Evolutionary conservation across 2,113 vertebrate genomes (phyloP), one percentile per base, ranked within the genome.

Genomic region (Rostratula benghalensis): DNA sequence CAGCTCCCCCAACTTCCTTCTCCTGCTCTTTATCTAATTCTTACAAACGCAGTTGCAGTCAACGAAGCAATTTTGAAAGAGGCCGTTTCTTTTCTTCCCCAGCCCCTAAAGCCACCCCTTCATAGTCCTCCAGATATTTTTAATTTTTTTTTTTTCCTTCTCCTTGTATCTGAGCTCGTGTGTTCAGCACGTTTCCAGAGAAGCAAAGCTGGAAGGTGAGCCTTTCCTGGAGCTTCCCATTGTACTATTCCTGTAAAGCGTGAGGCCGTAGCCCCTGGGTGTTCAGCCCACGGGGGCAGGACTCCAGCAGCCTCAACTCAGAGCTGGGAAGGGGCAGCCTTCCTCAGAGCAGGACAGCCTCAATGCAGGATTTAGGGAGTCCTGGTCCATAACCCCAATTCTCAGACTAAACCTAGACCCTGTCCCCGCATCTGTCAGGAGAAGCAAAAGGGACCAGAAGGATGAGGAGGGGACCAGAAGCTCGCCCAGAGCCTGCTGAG

Each of bases 391-490:
- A 21, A 21, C 21, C 25, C 27, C 3, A 0, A 0, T 33, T 15
- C 65, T 61, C 30, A 21, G 22, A 4, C 27, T 11, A 28, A 54
- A 60, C 46, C 71, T 10, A 2, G 53, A 17, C 11, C 11, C 50
- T n/a, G 17, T 43, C 21, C 25, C 39, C 11, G 5, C 9, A 1
- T 10, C 41, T n/a, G 30, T 25, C 56, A 9, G 0, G 1, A 60
- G 21, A 23, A 54, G 56, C 30, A 27, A 14, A 31, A 46, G 68
- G 25, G 9, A 21, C 0, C 1, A 6, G 28, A 28, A 16, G 81
- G 65, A 6, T 3, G 35, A 54, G 81, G 43, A 84, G 15, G 54
- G 28, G 28, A 48, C 69, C 2, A 3, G 35, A 35, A 23, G 31
- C 17, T 70, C 8, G 4, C 84, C 7, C 30, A 27, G 35, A 86